Conservation (phyloP, 1,140 invertebrate species). For the Ruditapes philippinarum region DNA sequence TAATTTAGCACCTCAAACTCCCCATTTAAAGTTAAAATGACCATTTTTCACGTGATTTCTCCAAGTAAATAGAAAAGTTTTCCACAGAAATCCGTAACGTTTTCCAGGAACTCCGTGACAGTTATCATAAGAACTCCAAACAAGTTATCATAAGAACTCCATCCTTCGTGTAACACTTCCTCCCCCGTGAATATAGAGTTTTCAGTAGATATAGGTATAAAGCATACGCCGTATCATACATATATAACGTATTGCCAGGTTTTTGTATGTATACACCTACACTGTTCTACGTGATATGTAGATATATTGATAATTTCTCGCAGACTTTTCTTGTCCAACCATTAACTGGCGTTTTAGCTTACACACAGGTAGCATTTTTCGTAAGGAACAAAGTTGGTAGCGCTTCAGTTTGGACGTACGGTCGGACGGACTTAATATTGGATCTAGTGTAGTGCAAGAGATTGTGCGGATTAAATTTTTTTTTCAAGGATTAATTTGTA, state of each 20-base stretch:
- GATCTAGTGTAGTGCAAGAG: slow-evolving; percentile 22
- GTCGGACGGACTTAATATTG: slow-evolving; percentile 16
- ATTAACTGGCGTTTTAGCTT: background rate
- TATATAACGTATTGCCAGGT: background rate
- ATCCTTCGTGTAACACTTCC: no score
- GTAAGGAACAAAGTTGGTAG: background rate
- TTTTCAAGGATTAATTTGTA: background rate
- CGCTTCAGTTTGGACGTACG: slow-evolving; percentile 46
- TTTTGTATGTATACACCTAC: slow-evolving; percentile 29
- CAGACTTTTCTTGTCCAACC: slow-evolving; percentile 23
- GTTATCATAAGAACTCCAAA: no score
- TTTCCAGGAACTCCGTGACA: no score
- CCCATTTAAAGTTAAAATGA: no score
- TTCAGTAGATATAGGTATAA: background rate
- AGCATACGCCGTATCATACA: background rate
- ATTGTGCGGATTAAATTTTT: slow-evolving; percentile 1
- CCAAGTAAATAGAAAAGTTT: no score
- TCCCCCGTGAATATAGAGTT: no score
- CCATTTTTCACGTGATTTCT: no score
- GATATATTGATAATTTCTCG: slow-evolving; percentile 29
- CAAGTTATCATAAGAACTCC: no score
- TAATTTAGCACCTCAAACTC: no score
- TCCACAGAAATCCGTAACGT: no score
- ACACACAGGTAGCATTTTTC: slow-evolving; percentile 30
- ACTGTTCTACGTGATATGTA: slow-evolving; percentile 10